Conservation (phyloP, 2,113 vertebrate genomes). For the Thryonomys swinderianus region DNA sequence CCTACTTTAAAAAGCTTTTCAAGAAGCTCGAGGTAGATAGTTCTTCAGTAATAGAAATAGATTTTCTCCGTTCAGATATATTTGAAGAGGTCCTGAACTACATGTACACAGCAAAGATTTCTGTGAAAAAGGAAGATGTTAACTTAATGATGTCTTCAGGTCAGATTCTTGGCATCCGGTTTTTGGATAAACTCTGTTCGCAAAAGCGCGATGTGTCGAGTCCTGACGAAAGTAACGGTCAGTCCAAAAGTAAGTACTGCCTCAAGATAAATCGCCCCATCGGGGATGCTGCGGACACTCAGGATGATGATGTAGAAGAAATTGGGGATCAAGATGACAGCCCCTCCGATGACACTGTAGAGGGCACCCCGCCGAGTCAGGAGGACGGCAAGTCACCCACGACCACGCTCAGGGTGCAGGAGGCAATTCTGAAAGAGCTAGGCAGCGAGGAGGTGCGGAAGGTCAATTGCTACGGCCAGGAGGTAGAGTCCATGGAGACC, state of each 20-base stretch:
- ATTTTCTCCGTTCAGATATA: conserved; percentile 97
- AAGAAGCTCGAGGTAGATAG: conserved; percentile 97
- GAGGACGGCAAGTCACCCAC: conserved; percentile 93
- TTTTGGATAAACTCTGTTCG: conserved; percentile 98
- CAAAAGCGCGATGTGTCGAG: conserved; percentile 97
- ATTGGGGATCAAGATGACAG: conserved; percentile 96
- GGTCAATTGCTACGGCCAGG: conserved; percentile 97
- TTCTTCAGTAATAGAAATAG: conserved; percentile 97
- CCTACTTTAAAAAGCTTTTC: conserved; percentile 98
- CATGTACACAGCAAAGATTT: conserved; percentile 99
- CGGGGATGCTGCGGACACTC: conserved; percentile 88
- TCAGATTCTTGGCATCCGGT: conserved; percentile 97
- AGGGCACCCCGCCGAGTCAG: conserved; percentile 91
- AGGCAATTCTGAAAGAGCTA: conserved; percentile 97
- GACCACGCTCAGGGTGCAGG: conserved; percentile 94
- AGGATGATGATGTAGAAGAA: conserved; percentile 93
- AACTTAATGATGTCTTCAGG: conserved; percentile 99
- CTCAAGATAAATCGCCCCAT: conserved; percentile 91
- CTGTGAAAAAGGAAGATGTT: conserved; percentile 97
- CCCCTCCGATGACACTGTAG: conserved; percentile 91
- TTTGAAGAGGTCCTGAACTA: conserved; percentile 99
- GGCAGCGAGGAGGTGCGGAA: conserved; percentile 98
- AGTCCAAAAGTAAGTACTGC: conserved; percentile 91
- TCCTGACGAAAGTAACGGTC: conserved; percentile 91
- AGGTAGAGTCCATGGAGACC: conserved; percentile 96